Evolutionary conservation across 2,113 vertebrate genomes (phyloP).

Genomic region (Grantiella picta): DNA sequence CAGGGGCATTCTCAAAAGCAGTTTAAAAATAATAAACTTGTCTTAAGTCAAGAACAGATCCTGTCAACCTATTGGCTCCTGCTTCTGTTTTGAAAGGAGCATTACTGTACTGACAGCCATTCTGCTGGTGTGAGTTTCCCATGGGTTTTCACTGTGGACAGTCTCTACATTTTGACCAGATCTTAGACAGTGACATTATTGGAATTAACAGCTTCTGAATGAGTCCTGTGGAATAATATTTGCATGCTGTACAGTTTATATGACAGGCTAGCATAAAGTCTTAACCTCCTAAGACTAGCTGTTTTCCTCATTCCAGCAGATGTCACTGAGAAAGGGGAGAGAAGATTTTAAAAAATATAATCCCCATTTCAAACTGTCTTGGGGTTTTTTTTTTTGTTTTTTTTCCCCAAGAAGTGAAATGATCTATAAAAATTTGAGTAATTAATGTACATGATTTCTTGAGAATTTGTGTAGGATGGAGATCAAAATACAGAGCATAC

Average conservation of each 20-base stretch:
- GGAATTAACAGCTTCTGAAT: constrained; percentile 10
- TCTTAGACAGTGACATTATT: not conserved
- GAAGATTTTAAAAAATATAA: not conserved
- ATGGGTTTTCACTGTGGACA: not conserved
- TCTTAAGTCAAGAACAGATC: constrained; percentile 26
- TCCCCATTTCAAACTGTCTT: not conserved
- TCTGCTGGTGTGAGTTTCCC: constrained; percentile 7
- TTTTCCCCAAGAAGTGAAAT: constrained; percentile 23
- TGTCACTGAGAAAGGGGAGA: not conserved
- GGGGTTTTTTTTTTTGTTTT: not conserved
- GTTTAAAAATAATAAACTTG: constrained; percentile 56
- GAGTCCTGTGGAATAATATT: not conserved
- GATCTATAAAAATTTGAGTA: constrained; percentile 53
- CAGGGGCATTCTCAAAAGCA: constrained; percentile 24
- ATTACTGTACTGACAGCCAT: not conserved
- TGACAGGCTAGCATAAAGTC: not conserved
- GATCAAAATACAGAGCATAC: constrained; percentile 77
- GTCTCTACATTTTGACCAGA: not conserved
- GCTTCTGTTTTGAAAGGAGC: constrained; percentile 23
- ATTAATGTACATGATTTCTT: constrained; percentile 42
- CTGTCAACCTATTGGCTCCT: constrained; percentile 16
- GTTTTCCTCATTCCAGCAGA: not conserved
- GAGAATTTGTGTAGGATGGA: constrained; percentile 56
- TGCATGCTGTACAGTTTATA: not conserved
- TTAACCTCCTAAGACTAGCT: not conserved